phyloP scores from a whole-genome alignment of 1,140 invertebrate species.

The Euborellia annulipes region DNA sequence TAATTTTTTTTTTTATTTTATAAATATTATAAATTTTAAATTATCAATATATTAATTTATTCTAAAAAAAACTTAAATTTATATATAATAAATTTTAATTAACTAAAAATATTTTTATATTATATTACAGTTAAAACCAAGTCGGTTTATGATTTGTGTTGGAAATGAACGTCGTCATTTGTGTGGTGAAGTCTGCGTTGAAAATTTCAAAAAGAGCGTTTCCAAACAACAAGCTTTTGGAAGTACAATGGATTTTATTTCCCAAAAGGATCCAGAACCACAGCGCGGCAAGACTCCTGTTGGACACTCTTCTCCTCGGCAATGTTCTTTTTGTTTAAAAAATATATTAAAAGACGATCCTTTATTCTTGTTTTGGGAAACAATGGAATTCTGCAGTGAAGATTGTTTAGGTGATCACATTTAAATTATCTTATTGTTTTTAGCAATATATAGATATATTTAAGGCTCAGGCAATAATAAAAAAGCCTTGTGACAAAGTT shows the following conservation, averaged over 20 bases:
- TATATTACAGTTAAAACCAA: too few species aligned
- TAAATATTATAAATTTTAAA: too few species aligned
- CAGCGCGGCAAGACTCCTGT: constrained; percentile 22
- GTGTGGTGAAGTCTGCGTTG: not conserved
- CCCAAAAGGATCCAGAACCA: constrained; percentile 11
- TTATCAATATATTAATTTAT: too few species aligned
- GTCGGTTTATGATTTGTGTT: not conserved
- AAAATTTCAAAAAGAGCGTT: not conserved
- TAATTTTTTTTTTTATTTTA: too few species aligned
- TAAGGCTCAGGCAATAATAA: not conserved
- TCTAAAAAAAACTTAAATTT: too few species aligned
- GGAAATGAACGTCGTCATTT: not conserved
- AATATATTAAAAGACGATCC: constrained; percentile 34
- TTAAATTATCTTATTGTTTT: not conserved
- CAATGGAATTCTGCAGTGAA: constrained; percentile 86
- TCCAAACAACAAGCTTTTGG: constrained; percentile 4
- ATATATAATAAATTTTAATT: too few species aligned
- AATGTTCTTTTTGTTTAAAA: constrained; percentile 35
- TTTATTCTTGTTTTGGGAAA: constrained; percentile 68
- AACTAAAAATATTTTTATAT: too few species aligned
- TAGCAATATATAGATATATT: not conserved
- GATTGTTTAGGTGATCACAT: constrained; percentile 52
- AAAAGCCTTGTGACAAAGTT: not conserved
- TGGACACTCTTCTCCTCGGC: constrained; percentile 29
- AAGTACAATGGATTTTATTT: not conserved